Conservation (phyloP, 2,888 invertebrate genomes). For the Yponomeuta evonymella region DNA sequence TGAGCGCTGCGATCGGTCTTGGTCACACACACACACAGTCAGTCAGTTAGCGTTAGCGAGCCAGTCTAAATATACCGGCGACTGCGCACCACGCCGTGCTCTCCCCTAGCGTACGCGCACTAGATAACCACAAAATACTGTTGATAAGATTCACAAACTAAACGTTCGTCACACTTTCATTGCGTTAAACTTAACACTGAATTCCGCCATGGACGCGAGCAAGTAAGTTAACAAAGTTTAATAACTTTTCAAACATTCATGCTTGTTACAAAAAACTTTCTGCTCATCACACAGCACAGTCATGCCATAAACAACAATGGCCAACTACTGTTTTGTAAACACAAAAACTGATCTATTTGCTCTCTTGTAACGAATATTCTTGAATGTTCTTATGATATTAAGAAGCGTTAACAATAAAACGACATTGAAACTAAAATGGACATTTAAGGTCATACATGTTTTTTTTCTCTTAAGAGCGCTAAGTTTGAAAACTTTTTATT, state of each 20-base stretch:
- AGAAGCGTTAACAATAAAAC: neutral
- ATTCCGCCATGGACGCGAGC: constrained; percentile 46
- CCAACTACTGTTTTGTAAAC: constrained; percentile 43
- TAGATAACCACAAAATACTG: constrained; percentile 46
- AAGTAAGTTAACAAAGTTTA: constrained; percentile 54
- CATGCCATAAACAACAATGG: constrained; percentile 9
- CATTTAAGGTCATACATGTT: constrained; percentile 25
- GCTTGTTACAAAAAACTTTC: constrained; percentile 10
- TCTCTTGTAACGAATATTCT: constrained; percentile 18
- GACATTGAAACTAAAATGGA: constrained; percentile 23
- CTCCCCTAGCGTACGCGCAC: constrained; percentile 36
- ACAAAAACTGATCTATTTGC: constrained; percentile 31
- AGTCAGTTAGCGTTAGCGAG: constrained; percentile 29
- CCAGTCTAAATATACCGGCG: constrained; percentile 72
- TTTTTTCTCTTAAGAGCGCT: constrained; percentile 1
- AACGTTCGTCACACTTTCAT: constrained; percentile 44
- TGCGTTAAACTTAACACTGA: constrained; percentile 37
- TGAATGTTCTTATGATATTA: constrained; percentile 16
- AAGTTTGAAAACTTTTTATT: constrained; percentile 16
- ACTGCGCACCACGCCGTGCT: constrained; percentile 49
- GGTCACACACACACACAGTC: constrained; percentile 41
- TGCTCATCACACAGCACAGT: constrained; percentile 10
- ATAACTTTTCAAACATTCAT: constrained; percentile 35
- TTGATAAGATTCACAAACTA: constrained; percentile 63
- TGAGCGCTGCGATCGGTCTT: constrained; percentile 30